Percentiles rank a stretch among this genome's conserved stretches.
These are phyloP conservation scores for Alethe castanea DNA, from an alignment of 2,113 vertebrate genomes.

Conservation along the genomic window DNA sequence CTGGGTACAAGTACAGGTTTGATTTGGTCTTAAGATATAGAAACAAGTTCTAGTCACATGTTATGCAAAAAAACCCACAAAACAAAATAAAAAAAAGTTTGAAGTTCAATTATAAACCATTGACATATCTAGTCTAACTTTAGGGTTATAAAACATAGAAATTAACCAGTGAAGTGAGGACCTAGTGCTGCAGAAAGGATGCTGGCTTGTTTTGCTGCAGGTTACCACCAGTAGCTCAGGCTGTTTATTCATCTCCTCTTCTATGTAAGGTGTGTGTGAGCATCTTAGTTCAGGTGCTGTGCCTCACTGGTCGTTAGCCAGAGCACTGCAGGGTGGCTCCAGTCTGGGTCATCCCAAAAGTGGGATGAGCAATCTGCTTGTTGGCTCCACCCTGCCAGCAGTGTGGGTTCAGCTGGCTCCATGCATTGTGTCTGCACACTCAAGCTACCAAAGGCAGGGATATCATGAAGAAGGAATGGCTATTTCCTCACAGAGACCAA, in stretches of 20 bases:
- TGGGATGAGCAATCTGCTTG: not conserved
- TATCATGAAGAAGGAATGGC: not conserved
- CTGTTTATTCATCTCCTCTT: not conserved
- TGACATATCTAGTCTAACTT: not conserved
- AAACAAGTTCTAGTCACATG: not conserved
- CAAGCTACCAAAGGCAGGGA: not conserved
- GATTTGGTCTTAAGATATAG: not conserved
- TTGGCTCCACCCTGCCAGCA: not conserved
- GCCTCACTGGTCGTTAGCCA: not conserved
- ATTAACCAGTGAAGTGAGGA: not conserved
- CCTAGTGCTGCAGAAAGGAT: not conserved
- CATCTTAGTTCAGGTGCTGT: not conserved
- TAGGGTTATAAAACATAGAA: not conserved
- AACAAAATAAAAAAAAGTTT: not conserved
- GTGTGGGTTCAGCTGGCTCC: not conserved
- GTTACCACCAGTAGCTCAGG: not conserved
- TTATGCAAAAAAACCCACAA: rapidly evolving
- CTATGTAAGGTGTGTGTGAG: not conserved
- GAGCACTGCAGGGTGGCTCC: not conserved
- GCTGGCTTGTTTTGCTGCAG: not conserved
- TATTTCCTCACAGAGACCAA: not conserved
- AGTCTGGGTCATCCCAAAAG: not conserved
- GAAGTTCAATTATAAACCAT: not conserved
- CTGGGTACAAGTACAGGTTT: not conserved
- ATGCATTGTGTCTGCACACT: not conserved